Conservation (phyloP, 2,113 vertebrate species). For the Notarius lentiginosus region DNA sequence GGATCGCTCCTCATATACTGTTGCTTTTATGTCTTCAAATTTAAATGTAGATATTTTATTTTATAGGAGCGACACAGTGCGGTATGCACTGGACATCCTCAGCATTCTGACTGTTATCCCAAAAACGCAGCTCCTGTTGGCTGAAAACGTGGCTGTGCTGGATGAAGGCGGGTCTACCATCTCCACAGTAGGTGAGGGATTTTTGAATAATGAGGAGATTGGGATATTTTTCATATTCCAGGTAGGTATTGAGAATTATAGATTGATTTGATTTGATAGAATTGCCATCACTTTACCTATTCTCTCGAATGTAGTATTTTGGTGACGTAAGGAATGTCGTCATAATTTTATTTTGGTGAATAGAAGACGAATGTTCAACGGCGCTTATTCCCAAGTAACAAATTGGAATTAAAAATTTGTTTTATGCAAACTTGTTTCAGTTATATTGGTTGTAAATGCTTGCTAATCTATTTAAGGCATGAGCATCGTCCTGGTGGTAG, state of each 20-base stretch:
- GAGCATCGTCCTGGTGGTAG: constrained; percentile 95
- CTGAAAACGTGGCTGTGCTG: constrained; percentile 89
- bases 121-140: constrained; percentile 92
- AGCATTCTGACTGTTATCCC: constrained; percentile 97
- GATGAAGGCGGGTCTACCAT: constrained; percentile 90
- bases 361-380: no score
- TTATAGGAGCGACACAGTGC: constrained; percentile 92
- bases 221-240: not conserved
- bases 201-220: not conserved
- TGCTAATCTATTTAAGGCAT: constrained; percentile 75
- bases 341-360: not conserved
- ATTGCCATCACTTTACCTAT: not conserved
- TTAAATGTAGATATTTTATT: constrained; percentile 33
- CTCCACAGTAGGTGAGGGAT: constrained; percentile 88
- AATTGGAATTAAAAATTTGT: not conserved
- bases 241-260: not conserved
- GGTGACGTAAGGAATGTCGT: not conserved
- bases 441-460: not conserved
- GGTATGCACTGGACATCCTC: constrained; percentile 94
- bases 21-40: not conserved
- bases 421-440: not conserved
- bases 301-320: not conserved
- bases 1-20: no score
- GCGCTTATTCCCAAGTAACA: not conserved
- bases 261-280: not conserved